Base-by-base conservation (phyloP, 2,113 vertebrate genomes). In the Phyllopteryx taeniolatus region DNA sequence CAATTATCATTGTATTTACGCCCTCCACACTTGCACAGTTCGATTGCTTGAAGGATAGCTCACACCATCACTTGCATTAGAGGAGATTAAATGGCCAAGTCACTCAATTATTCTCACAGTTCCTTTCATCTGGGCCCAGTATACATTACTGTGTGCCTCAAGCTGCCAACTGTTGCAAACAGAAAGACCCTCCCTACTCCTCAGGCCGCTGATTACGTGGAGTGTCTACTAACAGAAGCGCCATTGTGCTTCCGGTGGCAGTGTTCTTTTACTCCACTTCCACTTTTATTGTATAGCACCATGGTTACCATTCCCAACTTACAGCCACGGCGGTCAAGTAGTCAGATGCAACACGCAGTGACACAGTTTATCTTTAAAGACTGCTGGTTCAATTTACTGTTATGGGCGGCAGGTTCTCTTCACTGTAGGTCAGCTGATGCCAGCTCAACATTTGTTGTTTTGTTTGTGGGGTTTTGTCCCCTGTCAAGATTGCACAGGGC, bases 131-230 rank as follows among this genome's bases (percentile, higher is more conserved):
- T 47, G 19, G 11, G 8, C 63, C 75, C 74, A 22, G 84, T 85
- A 83, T 89, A 84, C 82, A 88, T 90, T 91, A 87, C 89, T 67
- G 61, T 75, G 13, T 35, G 65, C 73, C 77, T 85, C 70, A 82
- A 89, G 84, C 82, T 82, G 86, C 84, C 90, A 90, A 87, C 85
- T 87, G 86, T 86, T 89, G 78, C 71, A 62, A 69, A 77, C 61
- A 54, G 71, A 70, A 56, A 17, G 64, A 77, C 72, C 69, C 72
- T 70, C 74, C 77, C 82, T 75, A 0, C 61, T 72, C 57, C 56
- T 65, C 39, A 15, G 60, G 67, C 43, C 4, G 47, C 35, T 67
- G 74, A 83, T 75, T 82, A 81, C 81, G 72, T 65, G 22, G 75
- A 77, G 72, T 66, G 39, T 74, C 70, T 13, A 17, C 27, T 74